A percentile compares a stretch with the other conserved stretches of the same genome.
Conservation (phyloP, 1,140 invertebrate species). For the Drosophila asahinai region DNA sequence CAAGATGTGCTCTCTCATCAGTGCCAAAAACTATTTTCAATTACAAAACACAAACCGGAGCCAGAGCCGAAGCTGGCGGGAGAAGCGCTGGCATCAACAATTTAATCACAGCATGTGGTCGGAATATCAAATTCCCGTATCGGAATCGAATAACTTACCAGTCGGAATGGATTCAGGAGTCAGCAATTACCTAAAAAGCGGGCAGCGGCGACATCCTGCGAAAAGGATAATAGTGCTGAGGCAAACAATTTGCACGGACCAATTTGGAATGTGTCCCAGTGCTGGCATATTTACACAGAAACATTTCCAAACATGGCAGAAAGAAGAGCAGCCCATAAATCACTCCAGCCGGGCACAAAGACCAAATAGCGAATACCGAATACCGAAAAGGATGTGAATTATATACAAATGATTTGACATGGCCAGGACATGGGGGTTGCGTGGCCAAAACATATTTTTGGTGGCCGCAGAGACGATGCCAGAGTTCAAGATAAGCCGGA, state of each 20-base stretch:
- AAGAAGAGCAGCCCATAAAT: slow-evolving; percentile 71
- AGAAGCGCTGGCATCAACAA: slow-evolving; percentile 59
- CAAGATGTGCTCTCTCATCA: slow-evolving; percentile 17
- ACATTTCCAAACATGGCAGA: slow-evolving; percentile 50
- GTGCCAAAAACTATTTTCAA: slow-evolving; percentile 78
- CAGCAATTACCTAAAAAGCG: slow-evolving; percentile 80
- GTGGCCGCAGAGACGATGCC: slow-evolving; percentile 60
- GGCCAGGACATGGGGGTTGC: slow-evolving; percentile 39
- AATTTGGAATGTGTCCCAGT: slow-evolving; percentile 60
- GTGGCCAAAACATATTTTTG: slow-evolving; percentile 28
- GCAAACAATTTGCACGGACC: slow-evolving; percentile 66
- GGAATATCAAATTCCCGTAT: slow-evolving; percentile 82
- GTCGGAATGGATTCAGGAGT: slow-evolving; percentile 63
- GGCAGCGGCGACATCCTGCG: slow-evolving; percentile 41
- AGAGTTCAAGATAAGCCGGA: slow-evolving; percentile 60
- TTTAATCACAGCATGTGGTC: slow-evolving; percentile 82
- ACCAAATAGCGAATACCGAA: slow-evolving; percentile 27
- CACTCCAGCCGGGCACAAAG: slow-evolving; percentile 54
- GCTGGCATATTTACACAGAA: slow-evolving; percentile 66
- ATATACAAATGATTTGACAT: slow-evolving; percentile 84
- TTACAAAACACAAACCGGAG: slow-evolving; percentile 51
- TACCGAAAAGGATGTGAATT: slow-evolving; percentile 77
- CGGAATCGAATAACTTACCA: slow-evolving; percentile 67
- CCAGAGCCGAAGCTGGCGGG: slow-evolving; percentile 1
- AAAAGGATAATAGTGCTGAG: slow-evolving; percentile 83